A percentile compares a stretch with the other conserved stretches of the same genome.
These are phyloP conservation scores for Arothron firmamentum DNA, from an alignment of 2,113 vertebrate genomes.

Conservation along the genomic window DNA sequence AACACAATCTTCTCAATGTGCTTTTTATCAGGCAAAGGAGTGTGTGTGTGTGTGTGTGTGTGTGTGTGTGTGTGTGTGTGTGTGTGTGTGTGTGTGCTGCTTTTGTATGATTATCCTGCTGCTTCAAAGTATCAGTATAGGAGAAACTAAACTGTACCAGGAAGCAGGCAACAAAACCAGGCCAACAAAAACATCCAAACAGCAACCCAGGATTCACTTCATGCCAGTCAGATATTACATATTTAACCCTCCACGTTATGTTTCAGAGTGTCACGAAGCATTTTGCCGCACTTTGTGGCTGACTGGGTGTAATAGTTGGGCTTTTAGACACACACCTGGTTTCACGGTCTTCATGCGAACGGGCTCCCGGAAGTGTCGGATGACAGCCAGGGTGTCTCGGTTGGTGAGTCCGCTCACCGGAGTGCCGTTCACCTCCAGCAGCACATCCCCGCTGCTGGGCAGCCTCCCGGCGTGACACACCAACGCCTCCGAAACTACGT, in stretches of 20 bases:
- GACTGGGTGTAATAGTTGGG: conserved; percentile 3
- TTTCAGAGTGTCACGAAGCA: too few relatives aligned
- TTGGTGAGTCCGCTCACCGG: conserved; percentile 93
- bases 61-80: not conserved
- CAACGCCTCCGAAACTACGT: conserved; percentile 74
- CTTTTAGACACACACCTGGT: conserved; percentile 74
- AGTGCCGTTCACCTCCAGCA: conserved; percentile 95
- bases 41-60: not conserved
- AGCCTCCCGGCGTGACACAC: conserved; percentile 81
- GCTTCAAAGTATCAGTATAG: too few relatives aligned
- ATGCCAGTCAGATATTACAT: too few relatives aligned
- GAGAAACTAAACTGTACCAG: too few relatives aligned
- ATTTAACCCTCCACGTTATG: too few relatives aligned
- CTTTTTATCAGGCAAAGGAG: conserved; percentile 8
- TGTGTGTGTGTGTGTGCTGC: not conserved
- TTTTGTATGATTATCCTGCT: too few relatives aligned
- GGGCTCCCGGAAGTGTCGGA: conserved; percentile 92
- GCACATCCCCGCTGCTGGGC: conserved; percentile 83
- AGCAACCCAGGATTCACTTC: too few relatives aligned
- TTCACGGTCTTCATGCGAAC: conserved; percentile 90
- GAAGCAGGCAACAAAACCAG: too few relatives aligned
- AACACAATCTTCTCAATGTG: conserved; percentile 1
- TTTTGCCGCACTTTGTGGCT: too few relatives aligned
- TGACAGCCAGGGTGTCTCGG: conserved; percentile 89
- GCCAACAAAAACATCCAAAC: too few relatives aligned